Conservation (phyloP, 92 coral and sea anemone species). For the Zoanthus solanderi region DNA sequence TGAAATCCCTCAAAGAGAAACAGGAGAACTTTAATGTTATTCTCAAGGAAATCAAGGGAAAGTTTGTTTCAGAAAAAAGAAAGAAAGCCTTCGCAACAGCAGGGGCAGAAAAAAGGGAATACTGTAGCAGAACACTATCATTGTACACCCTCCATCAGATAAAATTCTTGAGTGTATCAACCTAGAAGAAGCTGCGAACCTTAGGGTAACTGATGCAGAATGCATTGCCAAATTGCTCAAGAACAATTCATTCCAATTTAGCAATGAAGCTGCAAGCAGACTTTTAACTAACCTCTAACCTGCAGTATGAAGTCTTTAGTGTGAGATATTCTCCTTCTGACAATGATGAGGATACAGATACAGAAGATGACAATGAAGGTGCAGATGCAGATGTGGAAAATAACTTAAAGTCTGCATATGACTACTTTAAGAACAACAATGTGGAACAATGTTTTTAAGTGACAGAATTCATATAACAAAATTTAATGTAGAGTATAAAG, state of each 20-base stretch:
- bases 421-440: not conserved
- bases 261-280: constrained; percentile 41
- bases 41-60: constrained; percentile 17
- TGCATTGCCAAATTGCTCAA: constrained; percentile 11
- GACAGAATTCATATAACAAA: not conserved
- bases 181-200: constrained; percentile 17
- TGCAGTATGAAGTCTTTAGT: constrained; percentile 5
- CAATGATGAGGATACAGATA: not conserved
- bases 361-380: constrained; percentile 26
- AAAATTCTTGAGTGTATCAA: constrained; percentile 29
- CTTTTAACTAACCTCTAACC: constrained; percentile 21
- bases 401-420: constrained; percentile 1
- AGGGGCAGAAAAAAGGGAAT: constrained; percentile 19
- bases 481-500: not conserved
- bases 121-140: constrained; percentile 13
- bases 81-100: constrained; percentile 25
- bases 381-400: constrained; percentile 18
- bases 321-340: constrained; percentile 6
- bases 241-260: not conserved
- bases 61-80: constrained; percentile 28
- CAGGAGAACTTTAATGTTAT: constrained; percentile 1
- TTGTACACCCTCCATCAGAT: constrained; percentile 17
- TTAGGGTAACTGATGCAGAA: constrained; percentile 9
- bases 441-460: not conserved
- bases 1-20: constrained; percentile 13